These are phyloP conservation scores for Parochlus steinenii DNA, from an alignment of 2,888 invertebrate genomes.

Conservation along the genomic window DNA sequence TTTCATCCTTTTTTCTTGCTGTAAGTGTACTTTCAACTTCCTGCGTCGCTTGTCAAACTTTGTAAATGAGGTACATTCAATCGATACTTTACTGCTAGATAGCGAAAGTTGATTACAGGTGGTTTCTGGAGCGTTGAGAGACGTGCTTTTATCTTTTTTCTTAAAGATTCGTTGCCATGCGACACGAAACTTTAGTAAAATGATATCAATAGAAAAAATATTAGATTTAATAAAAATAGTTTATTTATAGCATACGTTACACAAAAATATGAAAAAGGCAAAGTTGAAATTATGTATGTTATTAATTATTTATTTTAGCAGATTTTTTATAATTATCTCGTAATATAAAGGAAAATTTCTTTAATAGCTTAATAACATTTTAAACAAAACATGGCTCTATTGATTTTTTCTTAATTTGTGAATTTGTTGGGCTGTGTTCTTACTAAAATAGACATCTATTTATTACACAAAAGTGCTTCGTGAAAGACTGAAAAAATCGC, in stretches of 20 bases:
- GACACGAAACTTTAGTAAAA: constrained; percentile 14
- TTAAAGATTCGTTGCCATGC: constrained; percentile 13
- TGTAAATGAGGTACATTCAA: constrained; percentile 14
- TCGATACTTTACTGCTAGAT: constrained; percentile 10
- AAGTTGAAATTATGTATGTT: neutral
- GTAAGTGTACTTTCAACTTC: constrained; percentile 10
- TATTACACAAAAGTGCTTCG: too few species aligned
- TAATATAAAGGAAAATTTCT: too few species aligned
- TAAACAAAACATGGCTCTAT: too few species aligned
- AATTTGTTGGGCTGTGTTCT: too few species aligned
- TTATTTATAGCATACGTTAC: neutral
- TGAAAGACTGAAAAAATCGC: too few species aligned
- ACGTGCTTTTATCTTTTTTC: constrained; percentile 8
- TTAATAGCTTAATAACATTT: too few species aligned
- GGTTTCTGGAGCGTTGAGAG: constrained; percentile 12
- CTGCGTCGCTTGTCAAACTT: constrained; percentile 3
- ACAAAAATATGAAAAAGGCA: neutral
- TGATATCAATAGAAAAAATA: neutral
- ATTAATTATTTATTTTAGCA: neutral
- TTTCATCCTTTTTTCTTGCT: constrained; percentile 7
- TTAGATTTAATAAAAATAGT: constrained; percentile 3
- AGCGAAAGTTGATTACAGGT: constrained; percentile 14
- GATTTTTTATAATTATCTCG: too few species aligned
- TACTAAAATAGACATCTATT: too few species aligned
- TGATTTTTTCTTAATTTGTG: too few species aligned